Percentiles rank a stretch among this genome's conserved stretches.
Conservation (phyloP, 2,113 vertebrate genomes). For the Nibea albiflora region DNA sequence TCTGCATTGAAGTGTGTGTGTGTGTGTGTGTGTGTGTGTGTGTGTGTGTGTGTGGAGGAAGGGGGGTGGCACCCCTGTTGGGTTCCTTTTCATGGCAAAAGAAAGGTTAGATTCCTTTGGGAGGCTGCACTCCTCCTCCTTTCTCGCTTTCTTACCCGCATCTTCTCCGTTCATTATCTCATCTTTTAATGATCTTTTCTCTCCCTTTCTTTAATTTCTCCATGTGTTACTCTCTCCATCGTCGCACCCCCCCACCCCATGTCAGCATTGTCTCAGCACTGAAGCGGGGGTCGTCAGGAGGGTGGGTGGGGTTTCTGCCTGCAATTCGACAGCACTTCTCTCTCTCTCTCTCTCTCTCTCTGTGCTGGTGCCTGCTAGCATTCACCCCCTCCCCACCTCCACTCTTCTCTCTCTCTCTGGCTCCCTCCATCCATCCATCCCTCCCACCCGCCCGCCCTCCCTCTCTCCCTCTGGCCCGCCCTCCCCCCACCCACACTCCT, state of each 20-base stretch:
- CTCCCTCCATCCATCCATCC: conserved; percentile 2
- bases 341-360: conserved; percentile 58
- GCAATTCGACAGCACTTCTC: conserved; percentile 69
- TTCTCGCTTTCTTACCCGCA: conserved; percentile 1
- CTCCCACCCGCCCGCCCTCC: conserved; percentile 49
- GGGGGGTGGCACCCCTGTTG: conserved; percentile 30
- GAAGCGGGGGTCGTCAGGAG: conserved; percentile 50
- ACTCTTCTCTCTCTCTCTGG: neutral
- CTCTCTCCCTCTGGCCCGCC: conserved; percentile 68
- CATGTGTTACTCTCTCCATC: conserved; percentile 13
- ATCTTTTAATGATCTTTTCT: conserved; percentile 48
- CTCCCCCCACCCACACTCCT: conserved; percentile 83
- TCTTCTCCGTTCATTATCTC: conserved; percentile 53
- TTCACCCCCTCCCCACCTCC: neutral
- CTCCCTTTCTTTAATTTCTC: conserved; percentile 23
- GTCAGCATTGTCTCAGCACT: conserved; percentile 72
- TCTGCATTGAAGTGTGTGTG: conserved; percentile 24
- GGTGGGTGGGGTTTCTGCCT: conserved; percentile 74
- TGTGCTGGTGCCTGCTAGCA: conserved; percentile 51
- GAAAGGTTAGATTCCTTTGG: conserved; percentile 75
- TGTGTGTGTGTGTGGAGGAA: conserved; percentile 6
- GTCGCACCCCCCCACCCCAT: neutral
- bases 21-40: conserved; percentile 28
- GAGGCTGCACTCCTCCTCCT: conserved; percentile 62
- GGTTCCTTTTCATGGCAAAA: conserved; percentile 67